Percentiles rank a stretch among this genome's conserved stretches.
These are phyloP conservation scores for Leuctra nigra DNA, from an alignment of 2,888 invertebrate genomes.

Conservation along the genomic window DNA sequence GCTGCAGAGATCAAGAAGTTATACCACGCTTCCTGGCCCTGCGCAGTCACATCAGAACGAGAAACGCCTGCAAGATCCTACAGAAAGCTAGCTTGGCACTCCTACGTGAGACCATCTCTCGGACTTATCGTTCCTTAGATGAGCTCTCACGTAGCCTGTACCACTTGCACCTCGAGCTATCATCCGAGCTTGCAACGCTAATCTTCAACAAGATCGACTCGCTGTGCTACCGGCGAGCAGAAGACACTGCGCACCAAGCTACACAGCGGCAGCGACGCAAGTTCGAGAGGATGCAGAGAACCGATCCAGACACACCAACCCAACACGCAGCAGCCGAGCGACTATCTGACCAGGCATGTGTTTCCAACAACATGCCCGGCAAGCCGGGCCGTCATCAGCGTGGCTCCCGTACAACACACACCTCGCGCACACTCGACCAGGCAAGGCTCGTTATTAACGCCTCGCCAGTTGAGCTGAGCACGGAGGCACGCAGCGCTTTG, in stretches of 20 bases:
- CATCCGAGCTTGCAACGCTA: background rate
- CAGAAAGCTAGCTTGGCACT: background rate
- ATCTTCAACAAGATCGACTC: background rate
- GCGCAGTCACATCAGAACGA: background rate
- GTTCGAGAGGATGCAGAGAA: background rate
- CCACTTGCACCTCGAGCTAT: background rate
- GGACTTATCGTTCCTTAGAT: background rate
- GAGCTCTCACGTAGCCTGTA: background rate
- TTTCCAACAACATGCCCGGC: background rate
- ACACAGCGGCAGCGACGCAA: background rate
- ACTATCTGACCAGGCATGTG: no score
- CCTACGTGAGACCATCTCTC: background rate
- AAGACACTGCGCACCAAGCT: background rate
- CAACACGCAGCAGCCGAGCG: no score
- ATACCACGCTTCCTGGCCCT: background rate
- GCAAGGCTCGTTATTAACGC: background rate
- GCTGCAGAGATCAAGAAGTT: background rate
- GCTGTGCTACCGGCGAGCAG: background rate
- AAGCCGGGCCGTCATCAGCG: background rate
- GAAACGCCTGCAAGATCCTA: background rate
- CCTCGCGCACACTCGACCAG: no score
- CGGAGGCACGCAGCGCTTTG: background rate
- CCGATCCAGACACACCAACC: no score
- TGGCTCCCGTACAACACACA: no score
- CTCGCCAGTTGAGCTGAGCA: background rate